Conservation (phyloP, 2,113 vertebrate species). For the Bothrops jararaca region DNA sequence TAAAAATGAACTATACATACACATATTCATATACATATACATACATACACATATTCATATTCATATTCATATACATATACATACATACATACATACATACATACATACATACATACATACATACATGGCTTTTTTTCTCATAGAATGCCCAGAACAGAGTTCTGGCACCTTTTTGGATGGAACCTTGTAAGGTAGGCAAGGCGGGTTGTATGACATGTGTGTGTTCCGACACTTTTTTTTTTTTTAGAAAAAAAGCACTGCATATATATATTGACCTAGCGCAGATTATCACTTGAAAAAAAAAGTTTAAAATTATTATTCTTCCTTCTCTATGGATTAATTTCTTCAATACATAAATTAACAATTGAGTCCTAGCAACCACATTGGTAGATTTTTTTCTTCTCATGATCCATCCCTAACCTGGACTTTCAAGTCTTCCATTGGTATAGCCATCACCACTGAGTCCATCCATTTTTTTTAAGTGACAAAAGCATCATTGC, state of each 20-base stretch:
- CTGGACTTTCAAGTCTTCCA: background rate
- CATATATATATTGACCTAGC: background rate
- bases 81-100: too few species aligned
- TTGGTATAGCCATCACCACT: background rate
- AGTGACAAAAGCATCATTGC: background rate
- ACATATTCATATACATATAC: background rate
- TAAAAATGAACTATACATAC: too few species aligned
- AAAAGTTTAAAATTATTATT: background rate
- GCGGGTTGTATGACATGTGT: too few species aligned
- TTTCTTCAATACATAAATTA: background rate
- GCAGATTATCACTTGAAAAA: background rate
- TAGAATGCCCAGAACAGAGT: too few species aligned
- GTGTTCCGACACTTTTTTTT: too few species aligned
- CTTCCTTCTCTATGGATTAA: background rate
- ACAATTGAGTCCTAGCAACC: background rate
- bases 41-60: too few species aligned
- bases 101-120: too few species aligned
- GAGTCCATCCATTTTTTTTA: background rate
- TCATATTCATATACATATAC: background rate
- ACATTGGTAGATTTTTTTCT: background rate
- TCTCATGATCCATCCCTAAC: background rate
- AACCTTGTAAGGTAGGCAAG: too few species aligned
- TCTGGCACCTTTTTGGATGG: too few species aligned
- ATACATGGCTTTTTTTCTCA: too few species aligned
- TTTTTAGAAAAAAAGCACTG: too few species aligned